phyloP scores from a whole-genome alignment of 2,113 vertebrate species.

The Myxocyprinus asiaticus region DNA sequence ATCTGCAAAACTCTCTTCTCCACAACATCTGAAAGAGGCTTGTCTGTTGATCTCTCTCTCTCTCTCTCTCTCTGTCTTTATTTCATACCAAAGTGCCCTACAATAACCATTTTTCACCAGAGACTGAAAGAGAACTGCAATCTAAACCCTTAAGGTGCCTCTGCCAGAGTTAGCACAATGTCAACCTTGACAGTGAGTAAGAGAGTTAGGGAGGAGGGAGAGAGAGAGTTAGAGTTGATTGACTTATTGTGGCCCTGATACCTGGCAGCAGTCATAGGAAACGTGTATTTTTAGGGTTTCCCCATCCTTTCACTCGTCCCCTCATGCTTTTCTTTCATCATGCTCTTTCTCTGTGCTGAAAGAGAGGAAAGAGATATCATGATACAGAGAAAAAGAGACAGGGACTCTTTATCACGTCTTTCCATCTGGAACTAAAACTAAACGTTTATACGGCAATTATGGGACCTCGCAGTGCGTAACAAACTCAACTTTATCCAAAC shows the following conservation, averaged over 20 bases:
- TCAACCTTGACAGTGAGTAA: neutral
- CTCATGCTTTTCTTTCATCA: conserved; percentile 19
- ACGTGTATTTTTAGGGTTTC: conserved; percentile 31
- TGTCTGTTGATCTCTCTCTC: neutral
- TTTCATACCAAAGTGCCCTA: conserved; percentile 15
- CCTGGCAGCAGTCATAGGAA: conserved; percentile 55
- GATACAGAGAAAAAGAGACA: conserved; percentile 24
- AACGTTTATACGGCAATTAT: neutral
- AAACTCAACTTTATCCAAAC: conserved; percentile 18
- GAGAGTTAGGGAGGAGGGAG: conserved; percentile 37
- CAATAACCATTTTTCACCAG: conserved; percentile 42
- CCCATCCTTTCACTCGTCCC: conserved; percentile 30
- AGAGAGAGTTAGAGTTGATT: conserved; percentile 22
- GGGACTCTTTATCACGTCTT: conserved; percentile 1
- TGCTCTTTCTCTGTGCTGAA: conserved; percentile 30
- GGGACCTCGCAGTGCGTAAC: neutral
- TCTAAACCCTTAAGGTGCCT: conserved; percentile 29
- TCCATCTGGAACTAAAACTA: neutral
- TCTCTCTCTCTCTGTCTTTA: neutral
- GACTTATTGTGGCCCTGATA: conserved; percentile 25
- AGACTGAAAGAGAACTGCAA: conserved; percentile 40
- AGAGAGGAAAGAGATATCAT: conserved; percentile 27
- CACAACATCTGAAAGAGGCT: no score
- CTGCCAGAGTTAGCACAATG: conserved; percentile 40
- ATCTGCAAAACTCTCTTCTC: no score